Base-by-base conservation (phyloP, 2,797 vertebrate genomes). In the Anniella stebbinsi region DNA sequence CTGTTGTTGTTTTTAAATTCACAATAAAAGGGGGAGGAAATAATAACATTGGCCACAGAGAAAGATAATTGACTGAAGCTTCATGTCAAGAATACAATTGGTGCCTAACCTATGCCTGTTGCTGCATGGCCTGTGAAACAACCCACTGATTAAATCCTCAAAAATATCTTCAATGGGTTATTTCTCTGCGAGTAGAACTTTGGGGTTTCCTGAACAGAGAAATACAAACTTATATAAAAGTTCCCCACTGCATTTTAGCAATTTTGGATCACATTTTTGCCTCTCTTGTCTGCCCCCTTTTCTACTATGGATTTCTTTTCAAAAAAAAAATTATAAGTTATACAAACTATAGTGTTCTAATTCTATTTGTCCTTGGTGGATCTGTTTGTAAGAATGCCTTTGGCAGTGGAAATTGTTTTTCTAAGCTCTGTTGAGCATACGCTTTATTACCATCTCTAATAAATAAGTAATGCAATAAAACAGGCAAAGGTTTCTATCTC, bases 341-440 rank as follows among this genome's bases (percentile, higher is more conserved):
- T 87, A 85, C 82, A 70, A 48, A 87, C 84, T 77, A 12, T 38
- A 13, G n/a, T 87, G 25, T 90, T 92, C 7, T 48, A 89, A 63
- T 88, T 94, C 48, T 77, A 86, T 80, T 28, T 88, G 78, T 45
- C 48, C 78, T 91, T 91, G 87, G 75, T 94, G 67, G 38, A 92
- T 91, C n/a, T 2, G 0, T 89, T n/a, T 82, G 70, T 21, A 75
- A 54, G 45, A 67, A 81, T 82, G 78, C 69, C 85, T 38, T 87
- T 91, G 86, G 92, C 92, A 93, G 89, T 90, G 92, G 84, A 94
- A 95, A 93, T 86, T 25, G 23, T 87, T 90, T 86, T 75, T 88
- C 86, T 63, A 89, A 17, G 88, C 33, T 92, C 67, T 92, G 36
- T 41, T 87, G 63, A 93, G 45, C 81, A 85, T 92, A 60, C 51